Evolutionary conservation across 2,113 vertebrate genomes (phyloP), one percentile per base, ranked within the genome.

Genomic region (Mastomys coucha): DNA sequence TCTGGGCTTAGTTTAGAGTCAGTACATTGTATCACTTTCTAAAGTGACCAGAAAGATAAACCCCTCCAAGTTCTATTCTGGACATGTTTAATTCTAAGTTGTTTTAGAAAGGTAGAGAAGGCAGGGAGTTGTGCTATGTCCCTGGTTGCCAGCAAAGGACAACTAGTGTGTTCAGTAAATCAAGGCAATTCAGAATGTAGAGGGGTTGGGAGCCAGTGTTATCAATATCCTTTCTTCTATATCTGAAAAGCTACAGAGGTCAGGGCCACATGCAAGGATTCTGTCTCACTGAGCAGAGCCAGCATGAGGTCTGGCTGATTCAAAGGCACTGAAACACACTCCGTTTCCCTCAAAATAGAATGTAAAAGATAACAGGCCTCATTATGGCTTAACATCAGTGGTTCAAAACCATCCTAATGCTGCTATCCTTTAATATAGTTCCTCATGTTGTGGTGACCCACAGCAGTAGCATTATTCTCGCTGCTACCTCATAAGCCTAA

Each of bases 11-110:
- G 56, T 85, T 42, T 94, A 33, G 49, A 88, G 5, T 60, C 4
- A 26, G 28, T 89, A 6, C 53, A 70, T 97, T 94, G 51, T 96
- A 51, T 94, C 49, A 73, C 33, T 84, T 82, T 94, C 51, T 96
- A 96, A 82, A n/a, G 49, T 85, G 51, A 91, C 28, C 22, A 56
- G 49, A 69, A 88, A 77, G 75, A 86, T 85, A 88, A 56, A 53
- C 10, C 51, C 0, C 19, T 89, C 53, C 6, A 63, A 86, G n/a
- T 80, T 33, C 16, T 95, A 51, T 31, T 73, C 28, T 28, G 51
- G 72, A 17, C 31, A 67, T 17, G 7, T 75, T 89, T 75, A 31
- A 1, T 78, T 89, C 75, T 93, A 95, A 39, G 36, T 84, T 69
- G 91, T 31, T 96, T 39, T 78, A 19, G 63, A 91, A 84, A 96